Percentiles rank a stretch among this genome's conserved stretches.
phyloP scores from a whole-genome alignment of 30 jellyfish, hydroid and myxozoan species.

The Clytia hemisphaerica region DNA sequence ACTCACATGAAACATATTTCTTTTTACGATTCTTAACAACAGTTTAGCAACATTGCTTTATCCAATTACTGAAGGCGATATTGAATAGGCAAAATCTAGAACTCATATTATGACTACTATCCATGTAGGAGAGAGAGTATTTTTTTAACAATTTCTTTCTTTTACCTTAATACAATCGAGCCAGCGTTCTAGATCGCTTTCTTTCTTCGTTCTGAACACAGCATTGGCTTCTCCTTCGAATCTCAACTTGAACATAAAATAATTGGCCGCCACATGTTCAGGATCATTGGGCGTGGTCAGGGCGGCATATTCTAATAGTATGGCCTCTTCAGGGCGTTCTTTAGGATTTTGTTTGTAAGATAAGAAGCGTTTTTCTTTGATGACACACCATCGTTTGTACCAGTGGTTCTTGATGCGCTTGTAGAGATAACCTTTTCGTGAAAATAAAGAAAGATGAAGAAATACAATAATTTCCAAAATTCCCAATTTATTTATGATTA shows the following conservation, averaged over 20 bases:
- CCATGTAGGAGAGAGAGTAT: too few relatives aligned
- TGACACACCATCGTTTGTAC: slow-evolving; percentile 49
- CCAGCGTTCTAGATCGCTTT: slow-evolving; percentile 5
- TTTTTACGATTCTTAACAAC: too few relatives aligned
- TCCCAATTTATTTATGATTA: too few relatives aligned
- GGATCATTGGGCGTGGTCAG: slow-evolving; percentile 14
- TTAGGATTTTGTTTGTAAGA: slow-evolving; percentile 27
- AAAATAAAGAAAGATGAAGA: too few relatives aligned
- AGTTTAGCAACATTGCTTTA: too few relatives aligned
- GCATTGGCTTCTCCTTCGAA: slow-evolving; percentile 10
- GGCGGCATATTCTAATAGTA: slow-evolving; percentile 21
- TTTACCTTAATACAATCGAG: neutral
- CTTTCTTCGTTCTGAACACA: slow-evolving; percentile 12
- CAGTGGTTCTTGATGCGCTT: slow-evolving; percentile 16
- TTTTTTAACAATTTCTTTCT: neutral
- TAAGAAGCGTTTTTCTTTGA: slow-evolving; percentile 25
- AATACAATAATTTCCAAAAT: too few relatives aligned
- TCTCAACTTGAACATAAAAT: slow-evolving; percentile 19
- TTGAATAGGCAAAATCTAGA: too few relatives aligned
- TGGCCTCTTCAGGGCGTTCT: slow-evolving; percentile 29
- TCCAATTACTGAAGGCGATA: too few relatives aligned
- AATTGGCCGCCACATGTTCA: neutral
- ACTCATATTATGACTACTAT: too few relatives aligned
- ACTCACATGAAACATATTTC: too few relatives aligned
- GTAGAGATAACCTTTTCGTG: slow-evolving; percentile 7